Conservation (phyloP, 2,113 vertebrate species). For the Indicator maculatus region DNA sequence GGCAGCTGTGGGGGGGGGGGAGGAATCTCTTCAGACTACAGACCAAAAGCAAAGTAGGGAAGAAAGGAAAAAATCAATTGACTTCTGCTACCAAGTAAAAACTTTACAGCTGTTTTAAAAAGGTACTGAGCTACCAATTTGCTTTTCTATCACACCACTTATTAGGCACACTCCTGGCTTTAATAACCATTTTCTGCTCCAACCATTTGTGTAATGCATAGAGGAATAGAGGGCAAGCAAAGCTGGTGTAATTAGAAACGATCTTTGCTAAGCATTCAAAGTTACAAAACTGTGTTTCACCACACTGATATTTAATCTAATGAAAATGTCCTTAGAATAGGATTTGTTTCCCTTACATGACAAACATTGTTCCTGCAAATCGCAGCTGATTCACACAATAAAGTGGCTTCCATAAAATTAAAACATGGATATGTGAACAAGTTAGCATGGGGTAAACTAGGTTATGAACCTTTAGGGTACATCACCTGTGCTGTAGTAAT, state of each 20-base stretch:
- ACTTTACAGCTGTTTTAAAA: conserved; percentile 68
- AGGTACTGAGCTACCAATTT: conserved; percentile 63
- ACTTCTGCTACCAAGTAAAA: conserved; percentile 71
- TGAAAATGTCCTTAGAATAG: not conserved
- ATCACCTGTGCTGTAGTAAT: conserved; percentile 21
- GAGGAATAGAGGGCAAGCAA: not conserved
- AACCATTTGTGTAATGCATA: not conserved
- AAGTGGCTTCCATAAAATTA: not conserved
- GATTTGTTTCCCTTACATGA: not conserved
- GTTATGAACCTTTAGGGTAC: conserved; percentile 24
- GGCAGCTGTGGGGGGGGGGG: conserved; percentile 40
- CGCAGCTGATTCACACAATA: conserved; percentile 11
- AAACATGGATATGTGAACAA: not conserved
- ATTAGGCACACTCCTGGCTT: conserved; percentile 58
- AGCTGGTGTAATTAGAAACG: conserved; percentile 24
- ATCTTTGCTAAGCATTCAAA: conserved; percentile 26
- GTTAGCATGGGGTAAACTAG: not conserved
- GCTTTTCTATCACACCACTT: conserved; percentile 61
- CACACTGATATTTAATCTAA: not conserved
- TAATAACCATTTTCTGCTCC: conserved; percentile 30
- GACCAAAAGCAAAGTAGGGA: conserved; percentile 37
- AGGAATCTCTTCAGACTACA: not conserved
- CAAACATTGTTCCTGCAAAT: not conserved
- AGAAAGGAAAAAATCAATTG: conserved; percentile 66
- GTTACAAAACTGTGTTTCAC: not conserved